phyloP scores from a whole-genome alignment of 64 coral and sea anemone genomes.

The Montipora foliosa region DNA sequence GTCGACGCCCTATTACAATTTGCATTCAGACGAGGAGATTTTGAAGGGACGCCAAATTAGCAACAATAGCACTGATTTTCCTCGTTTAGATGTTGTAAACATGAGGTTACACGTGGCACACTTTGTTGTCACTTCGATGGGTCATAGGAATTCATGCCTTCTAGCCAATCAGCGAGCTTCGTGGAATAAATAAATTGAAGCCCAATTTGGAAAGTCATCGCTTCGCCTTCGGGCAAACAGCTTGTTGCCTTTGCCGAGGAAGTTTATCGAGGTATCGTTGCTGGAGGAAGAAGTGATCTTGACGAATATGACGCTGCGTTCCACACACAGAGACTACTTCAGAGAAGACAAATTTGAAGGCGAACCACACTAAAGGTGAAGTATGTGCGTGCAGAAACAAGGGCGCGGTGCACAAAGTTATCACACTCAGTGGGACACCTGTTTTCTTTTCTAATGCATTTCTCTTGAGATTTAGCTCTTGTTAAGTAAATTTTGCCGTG shows the following conservation, averaged over 20 bases:
- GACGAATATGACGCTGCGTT: not conserved
- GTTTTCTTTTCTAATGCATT: not conserved
- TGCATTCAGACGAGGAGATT: no score
- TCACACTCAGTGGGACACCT: not conserved
- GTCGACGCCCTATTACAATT: no score
- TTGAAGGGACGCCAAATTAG: not conserved
- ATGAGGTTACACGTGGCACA: not conserved
- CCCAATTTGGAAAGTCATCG: not conserved
- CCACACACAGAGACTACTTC: not conserved
- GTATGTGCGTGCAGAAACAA: not conserved
- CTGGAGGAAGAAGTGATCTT: not conserved
- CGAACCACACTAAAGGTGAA: not conserved
- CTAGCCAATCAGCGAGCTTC: not conserved
- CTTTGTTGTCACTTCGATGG: not conserved
- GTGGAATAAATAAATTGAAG: not conserved
- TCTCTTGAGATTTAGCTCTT: not conserved
- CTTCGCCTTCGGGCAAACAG: constrained; percentile 1
- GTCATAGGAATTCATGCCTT: not conserved
- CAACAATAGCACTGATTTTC: not conserved
- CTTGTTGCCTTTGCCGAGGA: not conserved
- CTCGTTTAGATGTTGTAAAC: not conserved
- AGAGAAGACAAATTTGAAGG: not conserved
- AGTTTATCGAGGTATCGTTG: not conserved
- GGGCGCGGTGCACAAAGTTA: not conserved
- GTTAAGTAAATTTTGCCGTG: not conserved